Evolutionary conservation across 2,797 vertebrate species (phyloP).

Genomic region (Danio albolineatus): DNA sequence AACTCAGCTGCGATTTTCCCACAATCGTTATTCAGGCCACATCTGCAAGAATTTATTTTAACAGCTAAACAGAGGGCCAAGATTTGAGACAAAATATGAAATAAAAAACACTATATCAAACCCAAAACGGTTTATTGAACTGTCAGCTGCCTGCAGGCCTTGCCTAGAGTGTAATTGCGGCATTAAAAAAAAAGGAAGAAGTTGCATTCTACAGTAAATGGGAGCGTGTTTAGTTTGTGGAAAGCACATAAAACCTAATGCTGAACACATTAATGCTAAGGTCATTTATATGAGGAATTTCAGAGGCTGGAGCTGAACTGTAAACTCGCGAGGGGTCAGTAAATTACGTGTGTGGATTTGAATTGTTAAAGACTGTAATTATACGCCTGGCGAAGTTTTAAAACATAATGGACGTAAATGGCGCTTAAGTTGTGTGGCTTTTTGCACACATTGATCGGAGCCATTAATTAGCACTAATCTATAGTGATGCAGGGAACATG

Average conservation of each 20-base stretch:
- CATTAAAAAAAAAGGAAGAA: conserved; percentile 45
- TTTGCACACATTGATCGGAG: conserved; percentile 41
- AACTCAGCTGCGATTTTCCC: conserved; percentile 11
- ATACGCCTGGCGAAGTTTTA: conserved; percentile 26
- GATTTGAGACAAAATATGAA: conserved; percentile 49
- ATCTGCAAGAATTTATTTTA: conserved; percentile 60
- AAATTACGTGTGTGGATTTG: conserved; percentile 39
- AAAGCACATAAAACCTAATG: conserved; percentile 50
- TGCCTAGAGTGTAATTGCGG: conserved; percentile 50
- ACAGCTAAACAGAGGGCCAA: conserved; percentile 37
- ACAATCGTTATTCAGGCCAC: conserved; percentile 48
- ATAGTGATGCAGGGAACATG: conserved; percentile 22
- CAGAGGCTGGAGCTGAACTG: conserved; percentile 45
- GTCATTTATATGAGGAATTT: conserved; percentile 49
- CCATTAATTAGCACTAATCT: conserved; percentile 46
- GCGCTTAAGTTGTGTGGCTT: conserved; percentile 23
- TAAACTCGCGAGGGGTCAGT: conserved; percentile 37
- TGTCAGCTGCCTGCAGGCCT: conserved; percentile 45
- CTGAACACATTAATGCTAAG: conserved; percentile 51
- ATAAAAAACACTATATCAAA: conserved; percentile 49
- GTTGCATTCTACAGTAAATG: conserved; percentile 44
- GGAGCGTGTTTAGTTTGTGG: conserved; percentile 48
- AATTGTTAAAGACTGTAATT: conserved; percentile 31
- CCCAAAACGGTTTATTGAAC: conserved; percentile 23
- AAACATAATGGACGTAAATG: conserved; percentile 45